These are phyloP conservation scores for Anas flavirostris DNA, from an alignment of 2,797 vertebrate species.

Conservation along the genomic window DNA sequence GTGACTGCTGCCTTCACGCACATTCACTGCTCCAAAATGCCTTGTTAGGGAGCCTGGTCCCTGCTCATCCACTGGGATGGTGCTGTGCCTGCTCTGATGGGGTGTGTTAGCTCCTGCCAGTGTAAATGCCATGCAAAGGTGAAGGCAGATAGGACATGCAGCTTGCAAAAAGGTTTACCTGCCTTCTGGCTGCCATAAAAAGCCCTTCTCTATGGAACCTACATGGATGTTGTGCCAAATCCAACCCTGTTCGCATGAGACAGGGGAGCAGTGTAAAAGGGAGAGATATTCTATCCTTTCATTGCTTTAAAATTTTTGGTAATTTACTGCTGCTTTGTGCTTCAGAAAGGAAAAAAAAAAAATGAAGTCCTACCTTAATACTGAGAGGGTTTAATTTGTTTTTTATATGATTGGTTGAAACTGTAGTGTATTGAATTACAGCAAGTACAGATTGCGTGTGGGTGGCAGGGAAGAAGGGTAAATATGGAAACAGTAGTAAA, in stretches of 20 bases:
- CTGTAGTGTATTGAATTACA: not conserved
- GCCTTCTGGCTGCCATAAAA: not conserved
- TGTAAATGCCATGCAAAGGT: not conserved
- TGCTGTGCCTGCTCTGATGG: not conserved
- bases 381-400: not conserved
- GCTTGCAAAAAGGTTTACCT: not conserved
- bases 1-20: not conserved
- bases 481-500: not conserved
- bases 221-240: not conserved
- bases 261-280: not conserved
- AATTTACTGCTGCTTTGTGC: not conserved
- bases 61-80: not conserved
- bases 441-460: not conserved
- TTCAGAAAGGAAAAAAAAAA: not conserved
- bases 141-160: not conserved
- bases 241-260: not conserved
- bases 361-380: not conserved
- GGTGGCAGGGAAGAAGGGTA: not conserved
- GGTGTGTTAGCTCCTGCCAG: too few relatives aligned
- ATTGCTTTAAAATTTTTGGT: not conserved
- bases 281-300: not conserved
- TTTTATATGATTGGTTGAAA: not conserved
- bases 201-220: not conserved
- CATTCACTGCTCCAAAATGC: not conserved
- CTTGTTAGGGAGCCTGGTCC: not conserved